These are phyloP conservation scores for Sebastes steindachneri DNA, from an alignment of 2,797 vertebrate genomes.

Conservation along the genomic window DNA sequence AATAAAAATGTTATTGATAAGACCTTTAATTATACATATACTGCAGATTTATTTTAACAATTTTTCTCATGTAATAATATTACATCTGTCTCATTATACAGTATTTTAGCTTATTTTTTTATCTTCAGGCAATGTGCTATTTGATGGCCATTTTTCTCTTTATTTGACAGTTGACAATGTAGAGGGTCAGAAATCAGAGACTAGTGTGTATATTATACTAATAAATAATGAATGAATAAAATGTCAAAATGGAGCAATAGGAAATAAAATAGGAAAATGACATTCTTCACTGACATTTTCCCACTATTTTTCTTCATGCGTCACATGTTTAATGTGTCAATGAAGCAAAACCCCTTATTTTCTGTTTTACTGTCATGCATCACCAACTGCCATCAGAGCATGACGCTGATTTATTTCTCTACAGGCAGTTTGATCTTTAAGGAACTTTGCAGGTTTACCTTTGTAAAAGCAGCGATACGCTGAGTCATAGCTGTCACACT, in stretches of 20 bases:
- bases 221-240: neutral
- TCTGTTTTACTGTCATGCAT: neutral
- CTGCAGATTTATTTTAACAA: neutral
- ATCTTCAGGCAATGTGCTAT: neutral
- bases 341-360: neutral
- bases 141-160: neutral
- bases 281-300: neutral
- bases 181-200: neutral
- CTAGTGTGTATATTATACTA: neutral
- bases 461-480: neutral
- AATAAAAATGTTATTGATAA: too few relatives aligned
- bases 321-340: neutral
- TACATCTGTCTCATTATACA: too few relatives aligned
- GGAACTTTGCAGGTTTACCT: neutral
- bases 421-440: neutral
- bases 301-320: neutral
- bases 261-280: neutral
- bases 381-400: neutral
- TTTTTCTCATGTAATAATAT: neutral
- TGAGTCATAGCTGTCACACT: slow-evolving; percentile 28
- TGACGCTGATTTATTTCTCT: neutral
- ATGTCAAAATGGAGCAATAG: neutral
- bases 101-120: too few relatives aligned
- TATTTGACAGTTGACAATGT: neutral
- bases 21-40: neutral